These are phyloP conservation scores for Ennomos fuscantarius DNA, from an alignment of 2,888 invertebrate species.

Conservation along the genomic window DNA sequence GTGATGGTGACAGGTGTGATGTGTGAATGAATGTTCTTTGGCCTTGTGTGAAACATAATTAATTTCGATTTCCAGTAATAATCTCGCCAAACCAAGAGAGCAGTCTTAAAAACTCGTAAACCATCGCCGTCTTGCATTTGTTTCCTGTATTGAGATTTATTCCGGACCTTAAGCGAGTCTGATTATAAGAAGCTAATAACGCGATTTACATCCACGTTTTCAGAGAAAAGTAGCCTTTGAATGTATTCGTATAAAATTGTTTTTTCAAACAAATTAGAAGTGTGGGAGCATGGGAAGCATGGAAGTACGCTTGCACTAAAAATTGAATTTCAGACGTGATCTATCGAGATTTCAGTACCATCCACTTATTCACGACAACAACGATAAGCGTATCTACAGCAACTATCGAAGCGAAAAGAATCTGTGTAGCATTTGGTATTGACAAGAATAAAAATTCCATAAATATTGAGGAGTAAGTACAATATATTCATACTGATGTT, in stretches of 20 bases:
- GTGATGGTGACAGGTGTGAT: too few relatives aligned
- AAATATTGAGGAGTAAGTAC: too few relatives aligned
- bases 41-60: too few relatives aligned
- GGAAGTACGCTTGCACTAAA: constrained; percentile 41
- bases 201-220: constrained; percentile 36
- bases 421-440: not conserved
- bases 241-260: constrained; percentile 30
- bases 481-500: too few relatives aligned
- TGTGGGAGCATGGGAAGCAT: constrained; percentile 38
- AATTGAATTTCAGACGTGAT: constrained; percentile 58
- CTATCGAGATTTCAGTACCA: constrained; percentile 53
- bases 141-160: constrained; percentile 52
- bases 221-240: constrained; percentile 29
- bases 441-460: too few relatives aligned
- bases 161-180: constrained; percentile 39
- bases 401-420: constrained; percentile 3
- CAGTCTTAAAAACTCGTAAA: too few relatives aligned
- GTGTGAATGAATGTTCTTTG: too few relatives aligned
- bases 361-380: constrained; percentile 35
- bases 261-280: constrained; percentile 36
- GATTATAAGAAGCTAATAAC: constrained; percentile 49
- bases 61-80: too few relatives aligned
- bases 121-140: constrained; percentile 34
- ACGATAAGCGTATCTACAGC: constrained; percentile 23
- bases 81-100: too few relatives aligned